Conservation (phyloP, 2,888 invertebrate genomes). For the Acholoe squamosa region DNA sequence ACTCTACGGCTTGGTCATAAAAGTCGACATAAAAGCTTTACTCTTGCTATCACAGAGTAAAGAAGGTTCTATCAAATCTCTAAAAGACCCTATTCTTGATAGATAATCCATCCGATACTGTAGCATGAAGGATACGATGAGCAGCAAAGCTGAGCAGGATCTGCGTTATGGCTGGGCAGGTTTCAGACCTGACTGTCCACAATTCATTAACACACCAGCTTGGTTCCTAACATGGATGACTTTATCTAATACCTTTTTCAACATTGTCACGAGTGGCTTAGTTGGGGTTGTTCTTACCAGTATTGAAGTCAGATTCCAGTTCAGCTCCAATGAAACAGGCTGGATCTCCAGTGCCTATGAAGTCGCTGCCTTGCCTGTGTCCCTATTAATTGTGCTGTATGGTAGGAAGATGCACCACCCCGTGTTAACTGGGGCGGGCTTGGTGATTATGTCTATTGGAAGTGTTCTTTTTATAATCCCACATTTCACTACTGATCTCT, state of each 20-base stretch:
- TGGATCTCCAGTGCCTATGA: conserved; percentile 56
- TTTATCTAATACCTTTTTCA: conserved; percentile 2
- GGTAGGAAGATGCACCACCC: conserved; percentile 46
- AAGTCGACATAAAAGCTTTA: no score
- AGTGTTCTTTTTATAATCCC: conserved; percentile 67
- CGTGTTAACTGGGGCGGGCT: conserved; percentile 40
- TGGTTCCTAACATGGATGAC: not conserved
- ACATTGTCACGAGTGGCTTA: not conserved
- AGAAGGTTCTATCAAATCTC: no score
- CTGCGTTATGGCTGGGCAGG: not conserved
- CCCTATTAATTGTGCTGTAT: not conserved
- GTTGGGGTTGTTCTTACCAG: conserved; percentile 2
- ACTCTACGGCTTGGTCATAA: no score
- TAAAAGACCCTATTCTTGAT: no score
- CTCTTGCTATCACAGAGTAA: no score
- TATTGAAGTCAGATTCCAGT: conserved; percentile 49
- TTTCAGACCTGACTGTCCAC: not conserved
- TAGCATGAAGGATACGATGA: no score
- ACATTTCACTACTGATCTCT: conserved; percentile 68
- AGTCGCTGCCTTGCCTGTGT: not conserved
- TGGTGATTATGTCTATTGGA: conserved; percentile 65
- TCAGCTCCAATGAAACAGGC: conserved; percentile 8
- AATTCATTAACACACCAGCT: not conserved
- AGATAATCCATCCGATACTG: no score
- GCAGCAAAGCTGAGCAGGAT: not conserved